phyloP scores from a whole-genome alignment of 2,888 invertebrate species.

The Coecobrya sp. region DNA sequence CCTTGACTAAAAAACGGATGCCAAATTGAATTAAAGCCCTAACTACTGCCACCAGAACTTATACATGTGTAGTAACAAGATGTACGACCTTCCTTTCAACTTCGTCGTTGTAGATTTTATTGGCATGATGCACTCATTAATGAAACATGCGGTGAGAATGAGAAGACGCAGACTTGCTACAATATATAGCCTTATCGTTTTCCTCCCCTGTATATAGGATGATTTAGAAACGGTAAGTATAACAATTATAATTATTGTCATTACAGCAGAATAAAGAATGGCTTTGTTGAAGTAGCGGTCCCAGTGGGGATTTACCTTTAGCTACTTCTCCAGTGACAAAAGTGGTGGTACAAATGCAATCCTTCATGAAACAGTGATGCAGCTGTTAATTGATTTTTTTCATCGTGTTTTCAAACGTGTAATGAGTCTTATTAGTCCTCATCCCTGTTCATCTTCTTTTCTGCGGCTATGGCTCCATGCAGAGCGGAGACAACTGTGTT shows the following conservation, averaged over 20 bases:
- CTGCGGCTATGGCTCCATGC: constrained; percentile 66
- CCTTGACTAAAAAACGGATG: constrained; percentile 1
- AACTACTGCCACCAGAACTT: not conserved
- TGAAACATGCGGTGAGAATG: not conserved
- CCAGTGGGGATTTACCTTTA: constrained; percentile 54
- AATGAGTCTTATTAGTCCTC: constrained; percentile 76
- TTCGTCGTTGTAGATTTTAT: not conserved
- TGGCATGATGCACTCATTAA: constrained; percentile 14
- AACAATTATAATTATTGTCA: constrained; percentile 51
- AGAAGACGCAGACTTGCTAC: not conserved
- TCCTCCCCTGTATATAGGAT: not conserved
- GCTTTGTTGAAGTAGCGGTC: constrained; percentile 56
- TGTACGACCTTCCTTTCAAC: not conserved
- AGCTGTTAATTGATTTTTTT: constrained; percentile 81
- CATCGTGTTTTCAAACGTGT: constrained; percentile 72
- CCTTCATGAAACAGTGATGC: constrained; percentile 44
- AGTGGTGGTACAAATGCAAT: not conserved
- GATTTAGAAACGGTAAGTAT: constrained; percentile 12
- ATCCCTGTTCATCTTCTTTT: constrained; percentile 50
- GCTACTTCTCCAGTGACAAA: constrained; percentile 66
- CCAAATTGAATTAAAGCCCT: constrained; percentile 37
- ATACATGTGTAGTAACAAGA: constrained; percentile 43
- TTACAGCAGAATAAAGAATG: constrained; percentile 37
- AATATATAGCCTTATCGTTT: not conserved
- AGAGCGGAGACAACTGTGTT: constrained; percentile 63